These are phyloP conservation scores for Falco punctatus DNA, from an alignment of 2,113 vertebrate genomes.

Conservation along the genomic window DNA sequence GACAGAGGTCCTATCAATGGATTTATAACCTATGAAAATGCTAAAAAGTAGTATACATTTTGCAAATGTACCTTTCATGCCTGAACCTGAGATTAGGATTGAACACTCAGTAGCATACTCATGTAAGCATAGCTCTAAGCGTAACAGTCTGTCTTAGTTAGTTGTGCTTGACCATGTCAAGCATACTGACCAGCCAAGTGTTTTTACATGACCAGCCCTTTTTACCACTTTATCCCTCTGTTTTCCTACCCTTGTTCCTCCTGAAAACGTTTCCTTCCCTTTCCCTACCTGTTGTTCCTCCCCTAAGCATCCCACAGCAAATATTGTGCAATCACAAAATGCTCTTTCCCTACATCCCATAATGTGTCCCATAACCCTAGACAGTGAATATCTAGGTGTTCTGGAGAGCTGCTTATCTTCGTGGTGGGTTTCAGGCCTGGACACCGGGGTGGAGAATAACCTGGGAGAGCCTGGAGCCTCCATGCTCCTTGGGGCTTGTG, in stretches of 20 bases:
- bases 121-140: background rate
- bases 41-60: background rate
- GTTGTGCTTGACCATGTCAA: background rate
- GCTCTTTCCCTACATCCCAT: background rate
- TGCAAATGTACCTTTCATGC: background rate
- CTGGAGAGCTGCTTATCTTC: background rate
- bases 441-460: background rate
- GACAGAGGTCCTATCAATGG: background rate
- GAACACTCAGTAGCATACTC: background rate
- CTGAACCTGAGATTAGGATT: background rate
- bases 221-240: background rate
- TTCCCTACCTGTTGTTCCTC: background rate
- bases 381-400: background rate
- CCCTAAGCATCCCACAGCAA: background rate
- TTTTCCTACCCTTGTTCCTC: background rate
- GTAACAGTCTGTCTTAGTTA: background rate
- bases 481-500: background rate
- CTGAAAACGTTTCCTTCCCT: background rate
- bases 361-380: background rate
- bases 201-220: background rate
- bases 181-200: background rate
- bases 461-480: background rate
- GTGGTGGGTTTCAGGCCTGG: background rate
- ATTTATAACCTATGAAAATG: background rate
- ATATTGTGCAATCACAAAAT: background rate